Evolutionary conservation across 2,888 invertebrate species (phyloP), one percentile per base, ranked within the genome.

Genomic region (Acleris cristana): DNA sequence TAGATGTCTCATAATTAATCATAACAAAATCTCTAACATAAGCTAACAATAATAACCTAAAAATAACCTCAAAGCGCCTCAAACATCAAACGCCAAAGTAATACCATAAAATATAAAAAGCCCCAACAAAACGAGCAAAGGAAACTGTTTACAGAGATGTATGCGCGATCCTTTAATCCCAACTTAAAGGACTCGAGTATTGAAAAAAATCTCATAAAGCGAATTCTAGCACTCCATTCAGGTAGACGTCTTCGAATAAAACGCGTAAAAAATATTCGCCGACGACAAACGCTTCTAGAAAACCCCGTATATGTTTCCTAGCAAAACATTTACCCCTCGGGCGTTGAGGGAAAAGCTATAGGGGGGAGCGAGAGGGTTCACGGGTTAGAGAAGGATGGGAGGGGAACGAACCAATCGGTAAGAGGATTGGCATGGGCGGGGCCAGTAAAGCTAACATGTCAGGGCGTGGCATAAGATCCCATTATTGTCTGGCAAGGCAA

Each of bases 401-500:
- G 70, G 75, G 65, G 49, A 67, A 60, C 69, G 75, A 71, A 78
- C 93, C 93, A 93, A 93, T 93, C 70, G 76, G 70, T 59, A 69
- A 62, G 63, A 70, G 74, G 76, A 72, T 60, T 58, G 69, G 64
- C 71, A 58, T 76, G 86, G 93, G 93, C 88, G 93, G 90, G 79
- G 90, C 79, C 76, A 70, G 73, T 82, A 88, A 92, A 92, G 93
- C 92, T 92, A 92, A 92, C 92, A 93, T 93, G 93, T 93, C 93
- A 92, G 89, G 91, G 92, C 90, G 92, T 84, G 87, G 89, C 90
- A 84, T 79, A 87, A 89, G 89, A 91, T 92, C 90, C 90, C 88
- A 93, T 89, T 92, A 93, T 92, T 91, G 91, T 92, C 92, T 93
- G 93, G 94, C 93, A 94, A 94, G 94, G 94, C 95, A 95, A 95